Base-by-base conservation (phyloP, 2,113 vertebrate genomes). In the Hucho hucho region DNA sequence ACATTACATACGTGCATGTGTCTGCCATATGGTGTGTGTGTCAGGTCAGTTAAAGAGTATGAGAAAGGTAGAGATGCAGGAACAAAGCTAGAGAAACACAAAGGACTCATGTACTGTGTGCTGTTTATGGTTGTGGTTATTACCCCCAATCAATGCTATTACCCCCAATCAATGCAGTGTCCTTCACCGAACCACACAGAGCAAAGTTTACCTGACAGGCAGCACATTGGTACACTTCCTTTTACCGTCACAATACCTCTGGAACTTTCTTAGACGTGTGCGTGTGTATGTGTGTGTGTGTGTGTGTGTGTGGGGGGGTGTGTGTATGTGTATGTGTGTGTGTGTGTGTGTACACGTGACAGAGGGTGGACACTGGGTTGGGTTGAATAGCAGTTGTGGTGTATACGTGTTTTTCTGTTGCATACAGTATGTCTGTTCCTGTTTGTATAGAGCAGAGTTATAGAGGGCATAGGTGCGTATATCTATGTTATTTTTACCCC, bases 171-270 rank as follows among this genome's bases (percentile, higher is more conserved):
- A 43, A 43, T 43, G 37, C 37, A 43, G 37, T 28, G 56, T n/a
- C 61, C 63, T 74, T 53, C 43, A 53, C 24, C 24, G 24, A 47
- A 11, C 14, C 46, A 4, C 6, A 24, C 25, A 66, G 73, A 66
- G 63, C 63, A 74, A 74, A 74, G 73, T 67, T 49, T 74, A 56
- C 25, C 24, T 22, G 37, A 43, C 37, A 43, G 37, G 46, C 11
- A 25, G 53, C 12, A 6, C 26, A 32, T 32, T 69, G 28, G 56
- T 59, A 9, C 24, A 16, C 46, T 53, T 47, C 18, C 59, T 56
- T 53, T 29, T 5, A 24, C 11, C 2, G 1, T 16, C n/a, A 7
- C 56, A n/a, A 20, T n/a, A 20, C 4, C n/a, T 16, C n/a, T 16
- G 14, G 56, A 28, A 28, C 7, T 37, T n/a, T 5, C 46, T 18